Evolutionary conservation across 2,797 vertebrate species (phyloP).

Genomic region (Taeniopygia guttata): DNA sequence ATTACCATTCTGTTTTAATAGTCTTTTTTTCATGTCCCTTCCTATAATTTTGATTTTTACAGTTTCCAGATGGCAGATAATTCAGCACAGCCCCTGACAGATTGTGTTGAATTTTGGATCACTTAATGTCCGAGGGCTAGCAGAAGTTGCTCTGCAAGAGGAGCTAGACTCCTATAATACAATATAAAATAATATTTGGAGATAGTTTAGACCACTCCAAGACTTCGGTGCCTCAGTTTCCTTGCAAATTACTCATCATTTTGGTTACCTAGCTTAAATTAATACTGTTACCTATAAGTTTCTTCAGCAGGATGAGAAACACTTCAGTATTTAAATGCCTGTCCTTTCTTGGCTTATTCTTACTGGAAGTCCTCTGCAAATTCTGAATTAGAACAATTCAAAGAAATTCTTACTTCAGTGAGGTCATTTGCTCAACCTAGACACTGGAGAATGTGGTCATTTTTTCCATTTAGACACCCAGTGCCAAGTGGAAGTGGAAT

Average conservation of each 20-base stretch:
- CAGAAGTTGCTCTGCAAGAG: not conserved
- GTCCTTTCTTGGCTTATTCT: not conserved
- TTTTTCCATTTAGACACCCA: not conserved
- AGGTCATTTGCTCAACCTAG: not conserved
- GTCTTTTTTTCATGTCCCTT: not conserved
- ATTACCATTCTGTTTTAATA: not conserved
- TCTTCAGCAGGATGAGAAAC: not conserved
- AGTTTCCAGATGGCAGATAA: conserved; percentile 15
- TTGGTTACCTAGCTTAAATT: not conserved
- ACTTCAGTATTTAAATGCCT: not conserved
- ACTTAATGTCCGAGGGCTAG: not conserved
- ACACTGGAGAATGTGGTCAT: not conserved
- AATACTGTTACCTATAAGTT: not conserved
- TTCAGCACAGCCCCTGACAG: not conserved
- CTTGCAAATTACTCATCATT: not conserved
- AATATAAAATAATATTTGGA: not conserved
- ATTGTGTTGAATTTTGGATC: not conserved
- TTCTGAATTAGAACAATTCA: not conserved
- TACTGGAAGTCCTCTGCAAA: not conserved
- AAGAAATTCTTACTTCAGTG: not conserved
- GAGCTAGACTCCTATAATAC: not conserved
- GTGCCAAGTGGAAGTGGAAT: not conserved
- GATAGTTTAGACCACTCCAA: not conserved
- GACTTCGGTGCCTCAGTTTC: not conserved
- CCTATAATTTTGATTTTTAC: conserved; percentile 10